phyloP scores from a whole-genome alignment of 1,140 invertebrate genomes.

The Nephila pilipes region DNA sequence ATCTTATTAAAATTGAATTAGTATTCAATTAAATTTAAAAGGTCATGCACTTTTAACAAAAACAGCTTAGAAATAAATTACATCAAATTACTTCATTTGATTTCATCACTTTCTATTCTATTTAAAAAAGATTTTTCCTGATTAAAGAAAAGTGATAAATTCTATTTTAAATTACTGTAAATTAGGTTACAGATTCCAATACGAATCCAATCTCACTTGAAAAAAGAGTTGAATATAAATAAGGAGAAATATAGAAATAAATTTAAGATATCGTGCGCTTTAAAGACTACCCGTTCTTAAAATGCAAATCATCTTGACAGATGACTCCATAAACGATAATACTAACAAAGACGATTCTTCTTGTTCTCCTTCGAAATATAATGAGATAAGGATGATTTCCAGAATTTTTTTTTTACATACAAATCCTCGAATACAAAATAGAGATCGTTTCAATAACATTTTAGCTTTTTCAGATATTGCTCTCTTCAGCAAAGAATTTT shows the following conservation, averaged over 20 bases:
- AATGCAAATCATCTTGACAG: conserved; percentile 17
- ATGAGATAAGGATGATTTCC: neutral
- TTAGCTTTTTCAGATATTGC: too few relatives aligned
- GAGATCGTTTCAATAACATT: too few relatives aligned
- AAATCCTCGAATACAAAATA: too few relatives aligned
- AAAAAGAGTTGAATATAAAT: neutral
- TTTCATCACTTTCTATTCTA: neutral
- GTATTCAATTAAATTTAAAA: too few relatives aligned
- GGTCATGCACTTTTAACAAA: too few relatives aligned
- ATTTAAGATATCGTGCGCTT: neutral
- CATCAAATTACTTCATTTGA: neutral
- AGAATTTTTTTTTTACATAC: too few relatives aligned
- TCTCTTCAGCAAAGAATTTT: too few relatives aligned
- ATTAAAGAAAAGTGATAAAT: neutral
- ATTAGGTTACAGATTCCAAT: neutral
- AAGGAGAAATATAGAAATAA: neutral
- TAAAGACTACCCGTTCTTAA: neutral
- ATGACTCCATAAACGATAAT: neutral
- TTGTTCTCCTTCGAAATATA: neutral
- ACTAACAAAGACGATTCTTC: neutral
- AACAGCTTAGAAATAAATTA: too few relatives aligned
- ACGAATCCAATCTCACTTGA: neutral
- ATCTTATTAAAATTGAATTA: too few relatives aligned
- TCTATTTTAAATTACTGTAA: neutral
- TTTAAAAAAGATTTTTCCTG: too few relatives aligned